Evolutionary conservation across 30 jellyfish, hydroid and myxozoan genomes (phyloP).

Genomic region (Nemopilema nomurai): DNA sequence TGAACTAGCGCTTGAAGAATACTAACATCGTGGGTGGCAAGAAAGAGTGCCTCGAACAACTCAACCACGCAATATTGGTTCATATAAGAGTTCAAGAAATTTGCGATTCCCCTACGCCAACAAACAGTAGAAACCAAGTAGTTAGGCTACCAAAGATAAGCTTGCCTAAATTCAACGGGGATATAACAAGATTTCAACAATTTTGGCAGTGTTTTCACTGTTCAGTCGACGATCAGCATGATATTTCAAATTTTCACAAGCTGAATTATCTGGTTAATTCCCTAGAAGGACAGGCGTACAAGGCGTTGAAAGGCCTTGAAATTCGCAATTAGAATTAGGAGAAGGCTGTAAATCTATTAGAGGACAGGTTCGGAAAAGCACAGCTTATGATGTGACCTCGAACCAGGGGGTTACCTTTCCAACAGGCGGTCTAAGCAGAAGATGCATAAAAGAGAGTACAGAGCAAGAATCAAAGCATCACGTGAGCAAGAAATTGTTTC

Average conservation of each 20-base stretch:
- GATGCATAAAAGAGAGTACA: too few species aligned
- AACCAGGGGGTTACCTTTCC: too few species aligned
- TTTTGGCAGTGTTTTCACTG: constrained; percentile 17
- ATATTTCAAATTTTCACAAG: constrained; percentile 21
- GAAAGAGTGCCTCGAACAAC: too few species aligned
- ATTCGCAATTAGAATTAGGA: constrained; percentile 16
- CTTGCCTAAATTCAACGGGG: constrained; percentile 33
- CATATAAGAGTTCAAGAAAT: background rate
- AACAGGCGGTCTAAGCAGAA: too few species aligned
- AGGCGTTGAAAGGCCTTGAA: constrained; percentile 27
- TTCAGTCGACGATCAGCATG: constrained; percentile 9
- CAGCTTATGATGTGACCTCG: too few species aligned
- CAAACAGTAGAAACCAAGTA: constrained; percentile 6
- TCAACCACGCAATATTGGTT: too few species aligned
- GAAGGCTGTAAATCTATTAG: constrained; percentile 18
- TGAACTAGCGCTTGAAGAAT: too few species aligned
- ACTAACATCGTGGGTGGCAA: too few species aligned
- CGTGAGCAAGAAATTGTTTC: too few species aligned
- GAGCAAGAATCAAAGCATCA: too few species aligned
- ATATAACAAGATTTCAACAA: constrained; percentile 27
- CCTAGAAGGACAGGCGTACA: constrained; percentile 43
- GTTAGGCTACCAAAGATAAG: constrained; percentile 28
- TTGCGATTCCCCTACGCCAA: background rate
- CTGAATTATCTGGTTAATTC: constrained; percentile 20
- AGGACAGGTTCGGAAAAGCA: too few species aligned